Conservation (phyloP, 2,113 vertebrate species). For the Poeciliopsis turrubarensis region DNA sequence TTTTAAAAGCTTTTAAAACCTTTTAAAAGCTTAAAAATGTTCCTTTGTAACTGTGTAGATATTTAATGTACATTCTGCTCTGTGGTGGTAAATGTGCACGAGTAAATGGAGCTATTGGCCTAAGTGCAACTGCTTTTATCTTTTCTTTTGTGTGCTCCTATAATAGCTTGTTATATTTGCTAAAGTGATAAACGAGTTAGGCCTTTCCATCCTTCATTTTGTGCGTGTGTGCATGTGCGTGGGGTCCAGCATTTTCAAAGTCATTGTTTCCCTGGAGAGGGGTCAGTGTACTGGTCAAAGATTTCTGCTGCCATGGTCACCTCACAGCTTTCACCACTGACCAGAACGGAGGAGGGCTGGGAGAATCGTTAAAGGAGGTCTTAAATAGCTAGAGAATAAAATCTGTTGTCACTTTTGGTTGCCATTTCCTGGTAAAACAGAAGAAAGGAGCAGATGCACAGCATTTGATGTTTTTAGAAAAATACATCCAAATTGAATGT, state of each 20-base stretch:
- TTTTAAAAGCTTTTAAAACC: too few species aligned
- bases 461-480: too few species aligned
- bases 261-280: conserved; percentile 77
- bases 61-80: neutral
- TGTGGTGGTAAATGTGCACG: neutral
- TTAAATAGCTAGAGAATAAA: neutral
- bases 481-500: too few species aligned
- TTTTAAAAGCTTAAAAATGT: neutral
- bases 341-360: conserved; percentile 24
- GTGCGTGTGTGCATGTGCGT: conserved; percentile 35
- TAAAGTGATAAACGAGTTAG: conserved; percentile 74
- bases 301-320: conserved; percentile 63
- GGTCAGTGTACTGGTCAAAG: conserved; percentile 75
- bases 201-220: conserved; percentile 65
- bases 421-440: neutral
- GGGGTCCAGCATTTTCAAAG: conserved; percentile 73
- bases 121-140: conserved; percentile 57
- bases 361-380: conserved; percentile 18
- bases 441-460: too few species aligned
- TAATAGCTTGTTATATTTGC: conserved; percentile 69
- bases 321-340: conserved; percentile 64
- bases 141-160: conserved; percentile 46
- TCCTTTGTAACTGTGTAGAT: neutral
- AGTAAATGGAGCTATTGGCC: conserved; percentile 36
- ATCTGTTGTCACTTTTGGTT: neutral